A percentile compares a stretch with the other conserved stretches of the same genome.
phyloP scores from a whole-genome alignment of 2,113 vertebrate genomes.

The Actenoides lindsayi region DNA sequence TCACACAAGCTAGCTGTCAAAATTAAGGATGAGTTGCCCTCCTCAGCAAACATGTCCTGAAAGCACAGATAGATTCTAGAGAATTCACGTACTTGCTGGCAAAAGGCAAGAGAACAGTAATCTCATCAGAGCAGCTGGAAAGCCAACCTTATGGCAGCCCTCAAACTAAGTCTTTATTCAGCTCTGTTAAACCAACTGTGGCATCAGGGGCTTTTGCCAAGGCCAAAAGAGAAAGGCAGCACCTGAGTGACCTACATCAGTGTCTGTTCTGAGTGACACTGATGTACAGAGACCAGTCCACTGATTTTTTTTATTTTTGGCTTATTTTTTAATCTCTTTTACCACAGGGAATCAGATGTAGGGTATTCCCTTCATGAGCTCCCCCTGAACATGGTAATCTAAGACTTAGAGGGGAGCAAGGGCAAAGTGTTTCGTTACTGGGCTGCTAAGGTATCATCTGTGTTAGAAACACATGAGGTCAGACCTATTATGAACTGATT shows the following conservation, averaged over 20 bases:
- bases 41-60: not conserved
- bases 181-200: not conserved
- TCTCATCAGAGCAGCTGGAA: not conserved
- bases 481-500: not conserved
- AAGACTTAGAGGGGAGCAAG: not conserved
- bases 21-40: not conserved
- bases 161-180: not conserved
- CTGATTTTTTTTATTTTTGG: not conserved
- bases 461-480: not conserved
- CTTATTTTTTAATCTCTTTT: not conserved
- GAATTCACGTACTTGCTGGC: not conserved
- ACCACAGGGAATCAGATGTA: not conserved
- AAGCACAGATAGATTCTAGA: not conserved
- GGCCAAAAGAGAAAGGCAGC: not conserved
- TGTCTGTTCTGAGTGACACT: not conserved
- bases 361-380: not conserved
- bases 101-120: not conserved
- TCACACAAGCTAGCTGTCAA: not conserved
- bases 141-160: not conserved
- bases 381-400: not conserved
- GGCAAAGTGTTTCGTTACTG: not conserved
- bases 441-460: not conserved
- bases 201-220: not conserved
- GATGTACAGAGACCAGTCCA: not conserved
- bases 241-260: not conserved